A percentile compares a stretch with the other conserved stretches of the same genome.
phyloP scores from a whole-genome alignment of 2,113 vertebrate genomes.

The Emydocephalus ijimae region DNA sequence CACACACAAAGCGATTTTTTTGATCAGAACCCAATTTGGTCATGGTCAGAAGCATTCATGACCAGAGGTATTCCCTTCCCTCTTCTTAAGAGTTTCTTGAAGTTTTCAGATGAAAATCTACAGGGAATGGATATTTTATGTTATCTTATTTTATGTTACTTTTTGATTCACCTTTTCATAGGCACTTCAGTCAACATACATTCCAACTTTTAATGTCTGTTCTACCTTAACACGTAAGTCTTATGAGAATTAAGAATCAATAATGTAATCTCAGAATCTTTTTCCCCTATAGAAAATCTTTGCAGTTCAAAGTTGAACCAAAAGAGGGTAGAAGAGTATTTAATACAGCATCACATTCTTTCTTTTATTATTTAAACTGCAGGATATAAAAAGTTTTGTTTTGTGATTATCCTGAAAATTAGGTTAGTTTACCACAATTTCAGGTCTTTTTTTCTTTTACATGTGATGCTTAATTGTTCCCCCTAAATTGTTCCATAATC shows the following conservation, averaged over 20 bases:
- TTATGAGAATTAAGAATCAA: not conserved
- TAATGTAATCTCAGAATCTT: not conserved
- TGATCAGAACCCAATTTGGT: too few species aligned
- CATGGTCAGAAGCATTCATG: too few species aligned
- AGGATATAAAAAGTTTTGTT: not conserved
- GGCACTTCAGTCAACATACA: not conserved
- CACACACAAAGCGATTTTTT: too few species aligned
- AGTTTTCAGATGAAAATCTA: not conserved
- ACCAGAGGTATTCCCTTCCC: not conserved
- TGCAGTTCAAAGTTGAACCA: constrained; percentile 14
- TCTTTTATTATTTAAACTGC: not conserved
- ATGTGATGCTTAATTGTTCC: not conserved
- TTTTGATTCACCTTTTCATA: not conserved
- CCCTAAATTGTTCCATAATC: not conserved
- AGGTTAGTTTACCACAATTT: not conserved
- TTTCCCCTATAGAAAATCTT: not conserved
- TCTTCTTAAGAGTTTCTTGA: not conserved
- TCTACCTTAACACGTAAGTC: not conserved
- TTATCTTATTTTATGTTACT: not conserved
- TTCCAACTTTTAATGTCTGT: not conserved
- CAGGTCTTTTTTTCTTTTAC: not conserved
- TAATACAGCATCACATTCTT: not conserved
- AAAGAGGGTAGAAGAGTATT: constrained; percentile 15
- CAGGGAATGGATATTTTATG: not conserved
- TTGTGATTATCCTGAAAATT: not conserved